Conservation (phyloP, 2,888 invertebrate genomes). For the Thalpophila matura region DNA sequence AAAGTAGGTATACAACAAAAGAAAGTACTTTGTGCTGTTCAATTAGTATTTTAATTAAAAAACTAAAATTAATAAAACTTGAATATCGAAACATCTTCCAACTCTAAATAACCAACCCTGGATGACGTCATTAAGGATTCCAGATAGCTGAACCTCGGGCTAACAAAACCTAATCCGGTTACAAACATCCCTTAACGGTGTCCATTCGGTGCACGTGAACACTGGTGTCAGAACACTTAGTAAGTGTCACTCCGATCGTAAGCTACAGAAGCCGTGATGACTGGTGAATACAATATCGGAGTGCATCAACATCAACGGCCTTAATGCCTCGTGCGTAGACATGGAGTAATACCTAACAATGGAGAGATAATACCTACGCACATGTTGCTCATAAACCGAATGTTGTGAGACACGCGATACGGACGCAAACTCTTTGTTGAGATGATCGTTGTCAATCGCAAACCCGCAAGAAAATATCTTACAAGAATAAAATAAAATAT, state of each 20-base stretch:
- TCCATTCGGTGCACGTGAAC: slow-evolving; percentile 28
- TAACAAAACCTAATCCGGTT: slow-evolving; percentile 39
- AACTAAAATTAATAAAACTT: not conserved
- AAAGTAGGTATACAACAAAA: too few species aligned
- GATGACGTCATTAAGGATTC: slow-evolving; percentile 14
- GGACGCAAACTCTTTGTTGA: too few species aligned
- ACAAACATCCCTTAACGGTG: slow-evolving; percentile 24
- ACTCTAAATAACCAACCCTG: slow-evolving; percentile 1
- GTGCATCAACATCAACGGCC: slow-evolving; percentile 58
- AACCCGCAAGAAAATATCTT: too few species aligned
- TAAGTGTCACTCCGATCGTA: slow-evolving; percentile 54
- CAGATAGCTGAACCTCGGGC: slow-evolving; percentile 14
- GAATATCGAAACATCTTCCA: not conserved
- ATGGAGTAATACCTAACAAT: not conserved
- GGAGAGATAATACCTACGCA: not conserved
- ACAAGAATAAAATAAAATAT: too few species aligned
- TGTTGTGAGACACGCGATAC: too few species aligned
- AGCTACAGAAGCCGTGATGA: slow-evolving; percentile 40
- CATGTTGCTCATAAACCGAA: too few species aligned
- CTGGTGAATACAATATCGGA: slow-evolving; percentile 41
- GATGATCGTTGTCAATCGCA: not conserved
- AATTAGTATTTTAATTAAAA: not conserved
- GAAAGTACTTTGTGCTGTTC: too few species aligned
- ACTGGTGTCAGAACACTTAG: slow-evolving; percentile 47
- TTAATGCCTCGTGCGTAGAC: slow-evolving; percentile 61